These are phyloP conservation scores for Crypturellus tataupa DNA, from an alignment of 2,797 vertebrate genomes.

Conservation along the genomic window DNA sequence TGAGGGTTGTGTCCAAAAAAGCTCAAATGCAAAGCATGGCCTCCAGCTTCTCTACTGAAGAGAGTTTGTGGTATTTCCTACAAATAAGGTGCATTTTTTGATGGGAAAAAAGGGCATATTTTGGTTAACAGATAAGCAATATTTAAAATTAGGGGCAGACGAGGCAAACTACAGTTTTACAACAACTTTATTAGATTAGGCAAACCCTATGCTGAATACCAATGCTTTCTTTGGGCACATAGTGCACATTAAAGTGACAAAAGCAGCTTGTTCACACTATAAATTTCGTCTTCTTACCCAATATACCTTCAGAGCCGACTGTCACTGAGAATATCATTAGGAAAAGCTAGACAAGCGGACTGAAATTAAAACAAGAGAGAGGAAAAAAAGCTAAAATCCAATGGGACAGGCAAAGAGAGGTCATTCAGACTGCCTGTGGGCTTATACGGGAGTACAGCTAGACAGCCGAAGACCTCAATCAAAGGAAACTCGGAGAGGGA, in stretches of 20 bases:
- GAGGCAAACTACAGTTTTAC: neutral
- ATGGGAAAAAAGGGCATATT: neutral
- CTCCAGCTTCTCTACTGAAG: neutral
- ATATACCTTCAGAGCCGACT: neutral
- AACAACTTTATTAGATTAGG: conserved; percentile 15
- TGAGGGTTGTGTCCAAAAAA: neutral
- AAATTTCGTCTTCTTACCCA: neutral
- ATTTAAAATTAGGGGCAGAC: conserved; percentile 19
- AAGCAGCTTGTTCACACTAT: neutral
- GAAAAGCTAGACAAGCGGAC: neutral
- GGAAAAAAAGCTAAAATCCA: neutral
- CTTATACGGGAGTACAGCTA: neutral
- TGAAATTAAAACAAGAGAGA: neutral
- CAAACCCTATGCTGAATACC: neutral
- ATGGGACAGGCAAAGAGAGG: neutral
- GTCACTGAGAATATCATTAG: neutral
- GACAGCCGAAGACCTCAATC: neutral
- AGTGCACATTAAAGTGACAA: conserved; percentile 5
- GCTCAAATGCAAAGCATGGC: neutral
- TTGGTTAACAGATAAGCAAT: neutral
- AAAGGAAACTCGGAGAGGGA: neutral
- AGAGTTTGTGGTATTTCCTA: neutral
- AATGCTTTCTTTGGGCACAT: neutral
- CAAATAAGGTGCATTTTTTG: neutral
- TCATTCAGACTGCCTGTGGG: neutral